A percentile compares a stretch with the other conserved stretches of the same genome.
Conservation (phyloP, 2,888 invertebrate species). For the Melinaea marsaeus region DNA sequence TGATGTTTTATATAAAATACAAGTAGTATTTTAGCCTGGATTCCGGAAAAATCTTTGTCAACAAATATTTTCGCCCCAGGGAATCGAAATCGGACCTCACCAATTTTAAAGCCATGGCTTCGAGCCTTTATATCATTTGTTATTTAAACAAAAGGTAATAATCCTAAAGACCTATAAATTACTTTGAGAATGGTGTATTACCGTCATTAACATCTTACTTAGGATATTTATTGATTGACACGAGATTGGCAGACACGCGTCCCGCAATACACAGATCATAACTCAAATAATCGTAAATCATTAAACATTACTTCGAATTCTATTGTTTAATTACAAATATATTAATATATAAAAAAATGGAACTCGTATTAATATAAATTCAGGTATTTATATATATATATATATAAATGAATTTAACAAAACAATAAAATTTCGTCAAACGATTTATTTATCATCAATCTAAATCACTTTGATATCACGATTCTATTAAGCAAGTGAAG, state of each 20-base stretch:
- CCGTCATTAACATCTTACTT: conserved; percentile 19
- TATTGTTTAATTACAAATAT: too few species aligned
- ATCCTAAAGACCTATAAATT: conserved; percentile 22
- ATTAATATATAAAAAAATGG: too few species aligned
- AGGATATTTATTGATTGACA: conserved; percentile 25
- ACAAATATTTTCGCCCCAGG: too few species aligned
- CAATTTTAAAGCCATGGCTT: too few species aligned
- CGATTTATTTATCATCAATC: conserved; percentile 28
- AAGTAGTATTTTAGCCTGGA: too few species aligned
- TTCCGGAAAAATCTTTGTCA: too few species aligned
- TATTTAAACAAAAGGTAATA: conserved; percentile 10
- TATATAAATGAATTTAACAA: conserved; percentile 13
- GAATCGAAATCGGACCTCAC: too few species aligned
- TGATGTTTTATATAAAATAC: too few species aligned
- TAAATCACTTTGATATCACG: conserved; percentile 25
- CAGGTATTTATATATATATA: not conserved
- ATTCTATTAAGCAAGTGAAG: conserved; percentile 30
- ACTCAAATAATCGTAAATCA: conserved; percentile 31
- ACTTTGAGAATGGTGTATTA: conserved; percentile 15
- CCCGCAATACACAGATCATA: conserved; percentile 27
- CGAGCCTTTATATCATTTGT: not conserved
- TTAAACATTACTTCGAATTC: not conserved
- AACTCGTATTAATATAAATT: too few species aligned
- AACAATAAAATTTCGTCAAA: conserved; percentile 14
- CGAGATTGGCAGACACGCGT: conserved; percentile 16